Evolutionary conservation across 2,888 invertebrate genomes (phyloP), one percentile per base, ranked within the genome.

Genomic region (Thecocarcelia acutangulata): DNA sequence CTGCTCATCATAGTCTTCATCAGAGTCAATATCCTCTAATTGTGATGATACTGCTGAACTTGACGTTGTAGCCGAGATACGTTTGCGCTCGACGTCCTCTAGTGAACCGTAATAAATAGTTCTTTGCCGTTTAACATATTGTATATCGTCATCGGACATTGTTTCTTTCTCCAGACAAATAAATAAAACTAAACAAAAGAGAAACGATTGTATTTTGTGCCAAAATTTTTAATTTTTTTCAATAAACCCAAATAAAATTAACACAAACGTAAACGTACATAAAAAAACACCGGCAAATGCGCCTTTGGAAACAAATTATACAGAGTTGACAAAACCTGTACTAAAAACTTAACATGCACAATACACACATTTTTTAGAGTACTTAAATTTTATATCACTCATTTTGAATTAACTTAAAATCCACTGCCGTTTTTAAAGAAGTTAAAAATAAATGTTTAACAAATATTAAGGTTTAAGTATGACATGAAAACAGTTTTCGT

Each of bases 51-150:
- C 17, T n/a, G 44, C n/a, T 5, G 84, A 46, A 44, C 85, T 69
- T 58, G 84, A 70, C 6, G 83, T 48, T 9, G 52, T 46, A 3
- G 85, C 73, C 50, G 85, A 84, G 87, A 95, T 91, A 73, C 96
- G 92, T 12, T 93, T 93, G 83, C 95, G 93, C 91, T 97, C 97
- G 40, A 93, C 92, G 87, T 97, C 97, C 89, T 97, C 97, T 87
- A 97, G 90, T 0, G 97, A 97, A 13, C 97, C 97, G 93, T 97
- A 97, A 88, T 97, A 96, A 63, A 97, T 93, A 0, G 94, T 94
- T 89, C 95, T 95, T 75, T 93, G 93, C 84, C 95, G 94, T 89
- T 97, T 96, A 0, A 94, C 92, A 80, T 95, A 93, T 58, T 93
- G 91, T 58, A 95, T 90, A 87, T 96, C 96, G 63, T 91, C 97